Conservation (phyloP, 2,888 invertebrate species). For the Caenorhabditis sp. region DNA sequence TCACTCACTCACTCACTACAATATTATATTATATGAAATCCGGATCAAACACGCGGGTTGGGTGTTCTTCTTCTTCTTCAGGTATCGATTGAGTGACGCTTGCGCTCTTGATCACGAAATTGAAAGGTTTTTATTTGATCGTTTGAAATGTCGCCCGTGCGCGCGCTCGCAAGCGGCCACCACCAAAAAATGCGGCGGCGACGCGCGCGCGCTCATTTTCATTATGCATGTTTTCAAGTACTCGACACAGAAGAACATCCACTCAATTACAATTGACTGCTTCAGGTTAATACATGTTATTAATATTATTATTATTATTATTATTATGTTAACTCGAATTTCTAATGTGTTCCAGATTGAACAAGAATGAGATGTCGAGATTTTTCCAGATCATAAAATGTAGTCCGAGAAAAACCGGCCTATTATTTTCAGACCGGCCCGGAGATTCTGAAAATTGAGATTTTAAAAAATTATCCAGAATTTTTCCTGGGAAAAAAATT, state of each 20-base stretch:
- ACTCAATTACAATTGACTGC: constrained; percentile 11
- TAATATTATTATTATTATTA: too few relatives aligned
- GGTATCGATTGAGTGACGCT: neutral
- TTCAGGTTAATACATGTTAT: neutral
- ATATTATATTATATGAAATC: neutral
- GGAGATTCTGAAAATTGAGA: too few relatives aligned
- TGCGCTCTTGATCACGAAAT: constrained; percentile 1
- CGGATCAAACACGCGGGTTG: neutral
- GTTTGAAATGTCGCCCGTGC: neutral
- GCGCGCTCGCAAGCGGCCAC: too few relatives aligned
- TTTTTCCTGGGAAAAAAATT: too few relatives aligned
- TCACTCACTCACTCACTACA: neutral
- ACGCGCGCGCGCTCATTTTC: neutral
- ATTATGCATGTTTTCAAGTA: constrained; percentile 1
- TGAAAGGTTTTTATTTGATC: constrained; percentile 1
- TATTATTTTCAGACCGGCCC: too few relatives aligned
- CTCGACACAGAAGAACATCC: neutral
- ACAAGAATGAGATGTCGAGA: too few relatives aligned
- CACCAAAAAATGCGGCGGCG: too few relatives aligned
- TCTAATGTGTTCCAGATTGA: too few relatives aligned
- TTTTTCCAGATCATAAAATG: too few relatives aligned
- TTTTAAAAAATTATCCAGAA: too few relatives aligned
- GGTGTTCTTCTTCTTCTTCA: neutral
- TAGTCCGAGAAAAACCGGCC: too few relatives aligned
- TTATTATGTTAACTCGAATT: too few relatives aligned